Percentiles rank a stretch among this genome's conserved stretches.
These are phyloP conservation scores for Notodonta ziczac DNA, from an alignment of 2,888 invertebrate genomes.

Conservation along the genomic window DNA sequence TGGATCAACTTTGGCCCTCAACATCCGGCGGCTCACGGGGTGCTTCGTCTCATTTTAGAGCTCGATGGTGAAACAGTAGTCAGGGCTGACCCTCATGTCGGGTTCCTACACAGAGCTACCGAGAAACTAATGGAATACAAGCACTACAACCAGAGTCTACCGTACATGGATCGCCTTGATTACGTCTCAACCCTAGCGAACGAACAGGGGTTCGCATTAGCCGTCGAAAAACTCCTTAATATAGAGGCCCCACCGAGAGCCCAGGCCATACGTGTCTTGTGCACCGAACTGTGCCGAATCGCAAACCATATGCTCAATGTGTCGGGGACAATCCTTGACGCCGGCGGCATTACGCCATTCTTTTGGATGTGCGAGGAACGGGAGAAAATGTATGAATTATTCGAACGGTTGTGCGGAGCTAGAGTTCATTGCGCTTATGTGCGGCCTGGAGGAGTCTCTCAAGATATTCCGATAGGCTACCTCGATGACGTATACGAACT, in stretches of 20 bases:
- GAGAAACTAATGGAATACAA: slow-evolving; percentile 96
- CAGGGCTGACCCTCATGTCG: slow-evolving; percentile 93
- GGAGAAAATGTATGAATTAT: slow-evolving; percentile 94
- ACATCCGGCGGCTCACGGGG: slow-evolving; percentile 96
- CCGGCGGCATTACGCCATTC: slow-evolving; percentile 94
- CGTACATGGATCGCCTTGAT: slow-evolving; percentile 94
- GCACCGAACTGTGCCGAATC: slow-evolving; percentile 90
- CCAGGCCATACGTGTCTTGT: slow-evolving; percentile 91
- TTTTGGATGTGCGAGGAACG: slow-evolving; percentile 97
- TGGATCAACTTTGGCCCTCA: slow-evolving; percentile 94
- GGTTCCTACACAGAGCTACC: slow-evolving; percentile 93
- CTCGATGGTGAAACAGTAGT: slow-evolving; percentile 93
- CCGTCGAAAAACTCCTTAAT: slow-evolving; percentile 92
- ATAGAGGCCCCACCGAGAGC: slow-evolving; percentile 91
- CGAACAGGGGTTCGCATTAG: slow-evolving; percentile 91
- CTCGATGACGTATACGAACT: slow-evolving; percentile 92
- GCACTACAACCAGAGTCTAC: slow-evolving; percentile 92
- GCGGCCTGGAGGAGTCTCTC: slow-evolving; percentile 91
- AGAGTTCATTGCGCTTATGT: slow-evolving; percentile 93
- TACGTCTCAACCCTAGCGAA: slow-evolving; percentile 94
- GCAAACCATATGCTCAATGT: slow-evolving; percentile 92
- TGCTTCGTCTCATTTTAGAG: slow-evolving; percentile 91
- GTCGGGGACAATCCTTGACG: slow-evolving; percentile 90
- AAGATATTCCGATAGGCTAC: slow-evolving; percentile 85
- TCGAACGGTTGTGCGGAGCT: slow-evolving; percentile 92